Conservation (phyloP, 1,140 invertebrate genomes). For the Penaeus japonicus region DNA sequence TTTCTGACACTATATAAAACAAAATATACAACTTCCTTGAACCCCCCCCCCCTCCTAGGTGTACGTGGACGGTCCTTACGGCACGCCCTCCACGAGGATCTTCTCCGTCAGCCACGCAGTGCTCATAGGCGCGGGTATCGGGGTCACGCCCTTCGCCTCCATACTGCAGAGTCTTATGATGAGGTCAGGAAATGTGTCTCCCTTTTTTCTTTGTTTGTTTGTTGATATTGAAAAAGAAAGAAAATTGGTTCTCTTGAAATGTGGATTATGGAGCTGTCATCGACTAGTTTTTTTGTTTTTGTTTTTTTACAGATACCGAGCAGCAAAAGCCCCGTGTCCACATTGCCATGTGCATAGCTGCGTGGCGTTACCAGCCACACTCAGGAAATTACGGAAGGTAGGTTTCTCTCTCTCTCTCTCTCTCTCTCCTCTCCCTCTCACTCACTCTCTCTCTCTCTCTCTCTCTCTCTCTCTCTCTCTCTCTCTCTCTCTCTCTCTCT, state of each 20-base stretch:
- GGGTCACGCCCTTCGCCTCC: constrained; percentile 71
- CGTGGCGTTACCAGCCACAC: constrained; percentile 55
- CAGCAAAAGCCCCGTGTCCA: constrained; percentile 58
- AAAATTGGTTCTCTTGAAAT: neutral
- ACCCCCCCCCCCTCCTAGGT: constrained; percentile 58
- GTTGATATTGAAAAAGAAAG: neutral
- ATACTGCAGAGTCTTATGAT: constrained; percentile 68
- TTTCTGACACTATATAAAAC: neutral
- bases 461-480: neutral
- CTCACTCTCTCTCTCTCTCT: neutral
- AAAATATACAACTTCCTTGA: neutral
- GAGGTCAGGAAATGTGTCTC: constrained; percentile 64
- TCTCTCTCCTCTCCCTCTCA: neutral
- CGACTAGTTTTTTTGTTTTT: neutral
- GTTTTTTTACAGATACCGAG: constrained; percentile 59
- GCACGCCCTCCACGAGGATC: constrained; percentile 67
- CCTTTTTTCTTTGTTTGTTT: constrained; percentile 27
- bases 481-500: neutral
- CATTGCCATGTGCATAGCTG: constrained; percentile 57
- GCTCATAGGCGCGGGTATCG: constrained; percentile 69
- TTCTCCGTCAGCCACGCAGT: constrained; percentile 68
- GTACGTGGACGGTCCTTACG: constrained; percentile 68
- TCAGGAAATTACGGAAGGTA: constrained; percentile 63
- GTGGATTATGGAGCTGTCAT: neutral
- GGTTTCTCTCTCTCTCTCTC: neutral